Conservation (phyloP, 2,797 vertebrate genomes). For the Orientallactaga sibirica region DNA sequence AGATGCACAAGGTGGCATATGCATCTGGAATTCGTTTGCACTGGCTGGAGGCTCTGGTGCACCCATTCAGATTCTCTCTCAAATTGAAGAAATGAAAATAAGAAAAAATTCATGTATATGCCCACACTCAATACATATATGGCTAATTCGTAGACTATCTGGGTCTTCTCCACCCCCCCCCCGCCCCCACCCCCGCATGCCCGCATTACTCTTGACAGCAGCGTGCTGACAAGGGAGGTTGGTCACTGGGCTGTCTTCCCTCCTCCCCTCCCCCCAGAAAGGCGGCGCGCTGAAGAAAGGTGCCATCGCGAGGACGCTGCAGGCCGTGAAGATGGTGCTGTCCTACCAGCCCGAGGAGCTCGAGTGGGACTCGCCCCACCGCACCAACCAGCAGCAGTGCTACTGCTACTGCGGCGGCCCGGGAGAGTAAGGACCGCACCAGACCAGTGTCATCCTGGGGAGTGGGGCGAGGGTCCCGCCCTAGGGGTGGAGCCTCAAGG, state of each 20-base stretch:
- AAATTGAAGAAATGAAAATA: background rate
- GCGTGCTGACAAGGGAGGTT: background rate
- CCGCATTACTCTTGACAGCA: background rate
- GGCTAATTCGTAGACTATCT: background rate
- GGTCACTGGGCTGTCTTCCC: slow-evolving; percentile 22
- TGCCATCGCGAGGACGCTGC: slow-evolving; percentile 93
- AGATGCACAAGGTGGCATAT: no score
- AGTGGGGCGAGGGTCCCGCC: background rate
- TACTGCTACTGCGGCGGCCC: slow-evolving; percentile 98
- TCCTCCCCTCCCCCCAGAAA: slow-evolving; percentile 90
- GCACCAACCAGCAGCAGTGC: slow-evolving; percentile 98
- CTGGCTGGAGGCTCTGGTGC: no score
- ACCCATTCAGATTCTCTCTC: no score
- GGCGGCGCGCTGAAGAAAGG: slow-evolving; percentile 97
- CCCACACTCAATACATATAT: background rate
- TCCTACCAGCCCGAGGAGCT: slow-evolving; percentile 93
- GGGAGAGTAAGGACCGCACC: slow-evolving; percentile 92
- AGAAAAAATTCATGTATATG: background rate
- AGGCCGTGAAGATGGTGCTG: slow-evolving; percentile 96
- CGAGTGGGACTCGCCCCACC: slow-evolving; percentile 96
- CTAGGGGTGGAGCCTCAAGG: background rate
- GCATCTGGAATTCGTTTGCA: no score
- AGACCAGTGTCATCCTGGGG: background rate
- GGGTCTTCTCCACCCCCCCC: no score
- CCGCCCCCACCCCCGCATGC: no score